These are phyloP conservation scores for Epinotia demarniana DNA, from an alignment of 2,888 invertebrate species.

Conservation along the genomic window DNA sequence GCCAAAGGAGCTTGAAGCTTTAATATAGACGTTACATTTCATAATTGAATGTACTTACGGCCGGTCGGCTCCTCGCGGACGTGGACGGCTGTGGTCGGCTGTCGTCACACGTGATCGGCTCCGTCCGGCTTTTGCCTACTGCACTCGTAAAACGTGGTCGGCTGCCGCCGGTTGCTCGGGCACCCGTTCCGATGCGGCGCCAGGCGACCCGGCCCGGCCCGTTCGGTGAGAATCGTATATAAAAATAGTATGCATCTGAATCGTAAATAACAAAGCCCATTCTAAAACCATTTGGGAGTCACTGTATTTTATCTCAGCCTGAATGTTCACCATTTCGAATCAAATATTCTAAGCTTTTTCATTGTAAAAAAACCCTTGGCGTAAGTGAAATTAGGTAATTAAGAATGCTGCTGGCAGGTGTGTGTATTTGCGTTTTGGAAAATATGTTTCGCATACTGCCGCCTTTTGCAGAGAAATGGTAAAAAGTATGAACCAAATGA, in stretches of 20 bases:
- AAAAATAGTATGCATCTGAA: constrained; percentile 7
- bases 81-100: too few species aligned
- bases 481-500: neutral
- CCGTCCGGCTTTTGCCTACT: too few species aligned
- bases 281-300: constrained; percentile 14
- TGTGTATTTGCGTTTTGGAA: neutral
- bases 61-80: too few species aligned
- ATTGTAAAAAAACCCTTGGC: neutral
- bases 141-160: too few species aligned
- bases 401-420: neutral
- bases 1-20: too few species aligned
- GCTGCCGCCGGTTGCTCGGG: too few species aligned
- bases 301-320: neutral
- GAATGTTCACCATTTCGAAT: constrained; percentile 2
- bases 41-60: too few species aligned
- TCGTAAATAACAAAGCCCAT: constrained; percentile 23
- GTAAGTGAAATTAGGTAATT: neutral
- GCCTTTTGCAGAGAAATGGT: neutral
- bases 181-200: too few species aligned
- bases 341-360: neutral
- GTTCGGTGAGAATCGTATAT: too few species aligned
- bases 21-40: too few species aligned
- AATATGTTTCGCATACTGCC: neutral
- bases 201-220: too few species aligned
- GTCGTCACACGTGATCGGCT: too few species aligned